Evolutionary conservation across 2,888 invertebrate species (phyloP), one percentile per base, ranked within the genome.

Genomic region (Sesia apiformis): DNA sequence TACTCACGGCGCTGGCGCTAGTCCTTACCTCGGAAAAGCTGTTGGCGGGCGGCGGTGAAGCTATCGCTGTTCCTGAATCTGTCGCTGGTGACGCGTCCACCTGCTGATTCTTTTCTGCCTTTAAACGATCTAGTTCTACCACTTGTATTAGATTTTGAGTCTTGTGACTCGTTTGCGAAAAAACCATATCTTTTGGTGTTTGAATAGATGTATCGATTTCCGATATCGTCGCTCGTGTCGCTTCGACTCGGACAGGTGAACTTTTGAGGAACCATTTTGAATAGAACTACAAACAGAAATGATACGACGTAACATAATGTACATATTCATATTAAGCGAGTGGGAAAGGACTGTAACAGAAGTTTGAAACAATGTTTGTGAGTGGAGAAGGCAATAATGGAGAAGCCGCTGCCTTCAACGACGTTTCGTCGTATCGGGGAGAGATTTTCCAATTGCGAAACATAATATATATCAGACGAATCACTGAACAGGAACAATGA

Each of bases 281-380:
- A 88, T 86, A 88, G 86, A 88, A 89, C 89, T 89, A 89, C 88
- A 88, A 89, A 89, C 81, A 89, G 76, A 89, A 89, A 89, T 84
- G 86, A 87, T 79, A 87, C 81, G 89, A 87, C 88, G 86, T 89
- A 87, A 89, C 89, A 83, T 79, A 86, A 84, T 84, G 87, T 85
- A 84, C 81, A 84, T 80, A 81, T 78, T 79, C 68, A 66, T 84
- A 84, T 81, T 65, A 84, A 85, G 86, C 86, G 64, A 65, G 69
- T 68, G 64, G 59, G 58, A 62, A 58, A 58, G 54, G 57, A 56
- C 60, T 57, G 58, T 46, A 46, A 46, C n/a, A 23, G 23, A 23
- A 23, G 23, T 23, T 23, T 23, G 23, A 23, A 23, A 23, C 23
- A 23, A 23, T 23, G 23, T 23, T 23, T 23, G 23, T 23, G 23